Evolutionary conservation across 2,797 vertebrate genomes (phyloP).

Genomic region (Myoxocephalus aenaeus): DNA sequence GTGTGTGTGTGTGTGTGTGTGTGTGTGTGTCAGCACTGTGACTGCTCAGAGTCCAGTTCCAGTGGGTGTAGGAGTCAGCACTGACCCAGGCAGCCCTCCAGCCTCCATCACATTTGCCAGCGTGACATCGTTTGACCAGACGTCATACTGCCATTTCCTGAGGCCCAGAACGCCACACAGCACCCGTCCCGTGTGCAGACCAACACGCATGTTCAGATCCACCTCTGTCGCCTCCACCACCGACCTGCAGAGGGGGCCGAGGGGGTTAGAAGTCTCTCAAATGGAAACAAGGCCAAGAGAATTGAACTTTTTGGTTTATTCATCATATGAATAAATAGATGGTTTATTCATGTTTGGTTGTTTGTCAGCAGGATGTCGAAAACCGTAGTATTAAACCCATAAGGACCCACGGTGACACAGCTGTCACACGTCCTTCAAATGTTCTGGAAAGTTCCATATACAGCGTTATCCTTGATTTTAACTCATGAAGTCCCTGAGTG

Average conservation of each 20-base stretch:
- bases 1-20: slow-evolving; percentile 4
- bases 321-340: too few relatives aligned
- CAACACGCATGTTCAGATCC: slow-evolving; percentile 98
- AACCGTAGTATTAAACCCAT: neutral
- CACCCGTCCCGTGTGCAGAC: slow-evolving; percentile 95
- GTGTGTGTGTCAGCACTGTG: slow-evolving; percentile 14
- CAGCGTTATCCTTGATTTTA: too few relatives aligned
- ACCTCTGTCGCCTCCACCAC: slow-evolving; percentile 99
- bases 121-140: slow-evolving; percentile 99
- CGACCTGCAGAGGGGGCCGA: slow-evolving; percentile 82
- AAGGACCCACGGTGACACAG: too few relatives aligned
- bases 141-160: slow-evolving; percentile 99
- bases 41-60: slow-evolving; percentile 7
- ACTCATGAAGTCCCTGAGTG: too few relatives aligned
- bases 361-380: neutral
- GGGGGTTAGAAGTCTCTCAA: neutral
- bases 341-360: neutral
- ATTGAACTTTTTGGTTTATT: neutral
- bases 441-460: too few relatives aligned
- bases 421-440: too few relatives aligned
- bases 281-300: slow-evolving; percentile 7
- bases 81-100: slow-evolving; percentile 96
- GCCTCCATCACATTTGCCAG: slow-evolving; percentile 99
- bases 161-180: slow-evolving; percentile 97
- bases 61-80: slow-evolving; percentile 46